Evolutionary conservation across 2,113 vertebrate species (phyloP), one percentile per base, ranked within the genome.

Genomic region (Chauna torquata): DNA sequence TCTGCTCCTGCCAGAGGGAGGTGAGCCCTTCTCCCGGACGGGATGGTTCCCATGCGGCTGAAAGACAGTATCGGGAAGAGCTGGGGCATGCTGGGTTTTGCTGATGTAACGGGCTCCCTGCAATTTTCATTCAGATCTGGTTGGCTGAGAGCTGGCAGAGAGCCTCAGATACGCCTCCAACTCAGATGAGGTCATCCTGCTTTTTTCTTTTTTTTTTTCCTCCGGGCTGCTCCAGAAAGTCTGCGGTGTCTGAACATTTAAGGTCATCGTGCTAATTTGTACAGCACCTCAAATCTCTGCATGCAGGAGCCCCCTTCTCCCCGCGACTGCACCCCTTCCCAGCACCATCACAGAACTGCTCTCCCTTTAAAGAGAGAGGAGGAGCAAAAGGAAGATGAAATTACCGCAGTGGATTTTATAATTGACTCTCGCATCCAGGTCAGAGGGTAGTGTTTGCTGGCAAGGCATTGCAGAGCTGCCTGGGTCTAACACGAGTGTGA

Each of bases 81-180:
- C 96, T 96, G 95, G 94, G 90, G 97, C 97, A 98, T 98, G 98
- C 96, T 97, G 96, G 96, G 96, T 88, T 94, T 86, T 97, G 96
- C 98, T 99, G 98, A 99, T 98, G 98, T 99, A 98, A 99, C 96
- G 45, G 82, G 91, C 87, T 97, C 71, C 90, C 94, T 93, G 96
- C 86, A 94, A 94, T 97, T 96, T 94, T 95, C 97, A 96, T 98
- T 97, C 96, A 97, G 88, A 94, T 96, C 96, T 96, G 96, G 95
- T 98, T 97, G 96, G 97, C 96, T 97, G 96, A 22, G 80, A 93
- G 96, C 92, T 97, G 97, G 88, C 97, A 93, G 86, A 64, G 69
- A 75, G 96, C 96, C 90, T 95, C 59, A 71, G 95, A 91, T 92
- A 97, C 95, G 95, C 97, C 97, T 97, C 88, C 86, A 76, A 62